These are phyloP conservation scores for Macropis europaea DNA, from an alignment of 2,888 invertebrate species.

Conservation along the genomic window DNA sequence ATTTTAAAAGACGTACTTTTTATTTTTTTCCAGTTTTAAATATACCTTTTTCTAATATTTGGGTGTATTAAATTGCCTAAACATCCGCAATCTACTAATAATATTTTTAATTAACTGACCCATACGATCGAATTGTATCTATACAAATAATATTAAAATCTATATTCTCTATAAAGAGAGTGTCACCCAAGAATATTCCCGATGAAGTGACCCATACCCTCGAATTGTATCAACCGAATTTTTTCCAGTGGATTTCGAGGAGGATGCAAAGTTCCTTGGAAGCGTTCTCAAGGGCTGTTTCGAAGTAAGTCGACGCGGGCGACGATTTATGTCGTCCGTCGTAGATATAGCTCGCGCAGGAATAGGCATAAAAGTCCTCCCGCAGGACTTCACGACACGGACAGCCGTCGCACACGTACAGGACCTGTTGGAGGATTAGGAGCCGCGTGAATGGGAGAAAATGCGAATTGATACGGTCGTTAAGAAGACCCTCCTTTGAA, in stretches of 20 bases:
- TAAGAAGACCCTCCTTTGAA: conserved; percentile 65
- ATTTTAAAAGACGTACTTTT: too few relatives aligned
- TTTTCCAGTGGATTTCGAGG: neutral
- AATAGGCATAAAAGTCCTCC: conserved; percentile 59
- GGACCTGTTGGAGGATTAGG: conserved; percentile 63
- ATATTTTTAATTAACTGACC: too few relatives aligned
- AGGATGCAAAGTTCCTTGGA: neutral
- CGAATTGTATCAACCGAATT: too few relatives aligned
- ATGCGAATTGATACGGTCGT: conserved; percentile 73
- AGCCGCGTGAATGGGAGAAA: conserved; percentile 67
- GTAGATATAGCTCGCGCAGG: conserved; percentile 45
- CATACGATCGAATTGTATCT: too few relatives aligned
- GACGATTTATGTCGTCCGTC: conserved; percentile 63
- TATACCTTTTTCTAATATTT: too few relatives aligned
- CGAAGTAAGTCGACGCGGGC: conserved; percentile 49
- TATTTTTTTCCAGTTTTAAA: too few relatives aligned
- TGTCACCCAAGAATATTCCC: too few relatives aligned
- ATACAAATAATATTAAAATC: too few relatives aligned
- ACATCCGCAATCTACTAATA: too few relatives aligned
- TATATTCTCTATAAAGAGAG: too few relatives aligned
- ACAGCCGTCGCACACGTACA: conserved; percentile 26
- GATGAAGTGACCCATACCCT: too few relatives aligned
- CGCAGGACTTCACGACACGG: conserved; percentile 40
- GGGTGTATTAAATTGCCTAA: too few relatives aligned
- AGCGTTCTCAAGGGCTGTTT: conserved; percentile 1